A percentile compares a stretch with the other conserved stretches of the same genome.
Conservation (phyloP, 53 echinoderm and acorn worm species). For the Echinometra lucunter region DNA sequence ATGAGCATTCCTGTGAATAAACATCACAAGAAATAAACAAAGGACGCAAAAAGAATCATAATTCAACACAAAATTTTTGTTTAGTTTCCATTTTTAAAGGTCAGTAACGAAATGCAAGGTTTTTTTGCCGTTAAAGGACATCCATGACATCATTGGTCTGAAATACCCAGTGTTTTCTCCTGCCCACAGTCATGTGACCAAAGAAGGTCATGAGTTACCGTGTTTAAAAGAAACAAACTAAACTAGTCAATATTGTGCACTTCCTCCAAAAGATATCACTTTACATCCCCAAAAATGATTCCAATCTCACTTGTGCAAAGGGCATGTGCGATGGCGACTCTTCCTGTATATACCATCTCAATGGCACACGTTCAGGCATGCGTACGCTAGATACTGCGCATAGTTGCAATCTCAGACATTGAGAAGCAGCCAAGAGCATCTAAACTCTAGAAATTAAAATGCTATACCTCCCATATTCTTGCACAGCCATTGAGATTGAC, state of each 20-base stretch:
- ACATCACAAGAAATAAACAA: neutral
- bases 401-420: neutral
- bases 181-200: slow-evolving; percentile 56
- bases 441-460: neutral
- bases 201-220: slow-evolving; percentile 15
- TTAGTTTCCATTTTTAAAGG: neutral
- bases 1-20: neutral
- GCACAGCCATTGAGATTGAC: neutral
- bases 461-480: neutral
- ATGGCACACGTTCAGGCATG: slow-evolving; percentile 5
- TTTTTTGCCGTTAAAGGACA: neutral
- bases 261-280: neutral
- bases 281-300: slow-evolving; percentile 18
- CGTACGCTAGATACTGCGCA: neutral
- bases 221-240: neutral
- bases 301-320: slow-evolving; percentile 26
- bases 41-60: neutral
- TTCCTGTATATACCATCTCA: neutral
- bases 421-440: neutral
- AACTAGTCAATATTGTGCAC: neutral
- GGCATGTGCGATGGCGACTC: neutral
- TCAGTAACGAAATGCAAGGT: neutral
- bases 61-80: neutral
- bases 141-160: neutral
- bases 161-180: slow-evolving; percentile 50